Percentiles rank a stretch among this genome's conserved stretches.
Conservation (phyloP, 1,140 invertebrate genomes). For the Drosophila lini region DNA sequence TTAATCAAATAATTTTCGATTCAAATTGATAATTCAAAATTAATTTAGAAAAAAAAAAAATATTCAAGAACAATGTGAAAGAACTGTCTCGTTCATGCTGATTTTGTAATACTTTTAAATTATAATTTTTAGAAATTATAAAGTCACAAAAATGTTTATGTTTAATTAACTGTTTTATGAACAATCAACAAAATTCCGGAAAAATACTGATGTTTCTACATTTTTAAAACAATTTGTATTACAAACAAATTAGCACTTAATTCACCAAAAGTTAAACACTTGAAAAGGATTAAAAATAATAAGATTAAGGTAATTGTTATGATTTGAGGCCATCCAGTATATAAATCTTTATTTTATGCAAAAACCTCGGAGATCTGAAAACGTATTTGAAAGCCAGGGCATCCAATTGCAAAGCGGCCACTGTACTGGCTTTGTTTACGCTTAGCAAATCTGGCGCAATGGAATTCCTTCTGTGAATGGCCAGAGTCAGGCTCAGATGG, state of each 20-base stretch:
- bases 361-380: conserved; percentile 4
- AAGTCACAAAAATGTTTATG: too few species aligned
- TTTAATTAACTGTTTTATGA: too few species aligned
- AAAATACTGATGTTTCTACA: neutral
- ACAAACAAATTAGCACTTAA: neutral
- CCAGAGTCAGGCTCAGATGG: conserved; percentile 24
- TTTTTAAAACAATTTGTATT: neutral
- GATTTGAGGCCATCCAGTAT: conserved; percentile 10
- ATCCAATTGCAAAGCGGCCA: conserved; percentile 10
- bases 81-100: too few species aligned
- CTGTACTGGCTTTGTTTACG: conserved; percentile 21
- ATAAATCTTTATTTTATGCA: conserved; percentile 21
- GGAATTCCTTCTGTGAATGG: conserved; percentile 63
- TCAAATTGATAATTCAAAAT: too few species aligned
- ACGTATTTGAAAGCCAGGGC: neutral
- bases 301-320: neutral
- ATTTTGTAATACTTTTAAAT: too few species aligned
- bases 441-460: conserved; percentile 57
- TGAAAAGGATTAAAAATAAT: neutral
- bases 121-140: too few species aligned
- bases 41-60: too few species aligned
- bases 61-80: too few species aligned
- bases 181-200: neutral
- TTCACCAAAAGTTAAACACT: neutral
- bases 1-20: too few species aligned